phyloP scores from a whole-genome alignment of 2,888 invertebrate species.

The Tenthredo amoena region DNA sequence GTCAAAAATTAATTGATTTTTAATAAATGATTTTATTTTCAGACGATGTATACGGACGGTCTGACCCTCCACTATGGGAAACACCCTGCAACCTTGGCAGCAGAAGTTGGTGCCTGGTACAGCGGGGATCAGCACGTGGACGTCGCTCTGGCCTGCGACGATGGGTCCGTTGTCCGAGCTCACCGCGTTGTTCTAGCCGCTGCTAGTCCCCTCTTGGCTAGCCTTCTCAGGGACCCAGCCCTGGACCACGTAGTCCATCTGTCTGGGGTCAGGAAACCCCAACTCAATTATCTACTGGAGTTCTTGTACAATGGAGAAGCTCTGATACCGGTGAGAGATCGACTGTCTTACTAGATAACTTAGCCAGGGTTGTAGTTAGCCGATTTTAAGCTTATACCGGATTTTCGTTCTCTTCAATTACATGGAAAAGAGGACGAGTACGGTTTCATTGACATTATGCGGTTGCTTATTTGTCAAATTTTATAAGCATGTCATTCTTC shows the following conservation, averaged over 20 bases:
- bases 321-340: conserved; percentile 84
- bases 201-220: conserved; percentile 91
- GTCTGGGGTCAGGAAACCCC: conserved; percentile 89
- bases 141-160: conserved; percentile 92
- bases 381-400: too few species aligned
- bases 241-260: conserved; percentile 86
- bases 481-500: conserved; percentile 46
- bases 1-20: conserved; percentile 3
- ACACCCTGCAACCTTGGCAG: conserved; percentile 95
- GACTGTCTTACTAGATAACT: background rate
- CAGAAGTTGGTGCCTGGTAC: conserved; percentile 94
- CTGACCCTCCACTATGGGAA: conserved; percentile 95
- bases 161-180: conserved; percentile 89
- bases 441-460: too few species aligned
- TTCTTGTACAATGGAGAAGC: conserved; percentile 94
- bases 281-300: conserved; percentile 90
- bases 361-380: too few species aligned
- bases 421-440: too few species aligned
- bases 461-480: background rate
- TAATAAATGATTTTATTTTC: conserved; percentile 55
- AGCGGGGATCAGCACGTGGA: conserved; percentile 92
- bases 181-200: conserved; percentile 93
- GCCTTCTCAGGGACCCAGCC: conserved; percentile 76
- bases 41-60: conserved; percentile 81
- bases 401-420: background rate